Conservation (phyloP, 2,888 invertebrate species). For the Mythimna impura region DNA sequence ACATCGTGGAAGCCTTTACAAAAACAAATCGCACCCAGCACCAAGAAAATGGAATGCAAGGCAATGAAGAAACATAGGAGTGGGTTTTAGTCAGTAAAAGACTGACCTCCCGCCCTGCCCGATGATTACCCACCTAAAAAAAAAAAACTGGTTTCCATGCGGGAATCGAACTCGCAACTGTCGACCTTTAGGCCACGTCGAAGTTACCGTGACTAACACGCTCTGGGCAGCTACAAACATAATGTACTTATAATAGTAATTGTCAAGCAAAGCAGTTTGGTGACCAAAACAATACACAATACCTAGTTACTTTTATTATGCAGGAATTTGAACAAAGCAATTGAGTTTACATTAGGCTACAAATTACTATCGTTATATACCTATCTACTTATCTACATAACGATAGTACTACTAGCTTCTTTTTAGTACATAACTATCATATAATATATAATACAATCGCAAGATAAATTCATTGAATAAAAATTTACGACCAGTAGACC, state of each 20-base stretch:
- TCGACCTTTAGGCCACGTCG: neutral
- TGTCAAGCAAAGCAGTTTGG: neutral
- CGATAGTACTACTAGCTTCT: slow-evolving; percentile 2
- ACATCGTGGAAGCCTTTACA: neutral
- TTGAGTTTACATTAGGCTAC: slow-evolving; percentile 2
- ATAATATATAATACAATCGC: neutral
- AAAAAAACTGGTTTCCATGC: neutral
- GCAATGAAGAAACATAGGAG: too few relatives aligned
- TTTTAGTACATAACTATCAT: neutral
- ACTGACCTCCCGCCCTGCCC: too few relatives aligned
- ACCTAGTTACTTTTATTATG: slow-evolving; percentile 1
- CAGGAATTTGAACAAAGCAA: slow-evolving; percentile 40
- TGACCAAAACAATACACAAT: slow-evolving; percentile 29
- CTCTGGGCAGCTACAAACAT: slow-evolving; percentile 5
- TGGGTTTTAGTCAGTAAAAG: too few relatives aligned
- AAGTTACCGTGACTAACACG: slow-evolving; percentile 8
- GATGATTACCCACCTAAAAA: too few relatives aligned
- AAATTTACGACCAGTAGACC: too few relatives aligned
- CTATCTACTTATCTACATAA: slow-evolving; percentile 7
- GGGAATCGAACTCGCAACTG: neutral
- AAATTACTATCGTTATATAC: slow-evolving; percentile 10
- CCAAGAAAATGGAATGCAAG: too few relatives aligned
- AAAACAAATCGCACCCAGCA: neutral
- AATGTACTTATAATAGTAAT: slow-evolving; percentile 40
- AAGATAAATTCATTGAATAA: neutral